A percentile compares a stretch with the other conserved stretches of the same genome.
These are phyloP conservation scores for Ganaspis sp. DNA, from an alignment of 1,140 invertebrate genomes.

Conservation along the genomic window DNA sequence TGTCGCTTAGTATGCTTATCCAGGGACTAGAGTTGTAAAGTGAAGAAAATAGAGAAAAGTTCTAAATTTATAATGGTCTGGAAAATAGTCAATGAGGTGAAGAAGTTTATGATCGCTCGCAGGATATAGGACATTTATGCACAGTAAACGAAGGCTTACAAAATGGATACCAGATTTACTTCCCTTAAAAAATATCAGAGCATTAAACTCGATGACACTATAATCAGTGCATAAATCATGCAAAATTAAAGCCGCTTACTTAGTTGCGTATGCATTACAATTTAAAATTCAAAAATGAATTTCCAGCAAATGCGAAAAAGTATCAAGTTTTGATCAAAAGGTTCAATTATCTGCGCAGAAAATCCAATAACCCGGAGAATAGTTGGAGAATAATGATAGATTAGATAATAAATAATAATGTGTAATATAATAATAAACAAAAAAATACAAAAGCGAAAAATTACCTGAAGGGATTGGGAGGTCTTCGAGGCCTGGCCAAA, in stretches of 20 bases:
- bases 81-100: slow-evolving; percentile 1
- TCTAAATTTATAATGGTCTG: slow-evolving; percentile 3
- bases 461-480: slow-evolving; percentile 74
- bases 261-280: no score
- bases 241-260: no score
- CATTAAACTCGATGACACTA: slow-evolving; percentile 18
- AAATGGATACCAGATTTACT: neutral
- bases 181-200: neutral
- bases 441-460: no score
- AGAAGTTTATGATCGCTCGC: neutral
- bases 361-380: no score
- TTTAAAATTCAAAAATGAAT: no score
- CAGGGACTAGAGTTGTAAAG: neutral
- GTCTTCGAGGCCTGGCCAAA: slow-evolving; percentile 76
- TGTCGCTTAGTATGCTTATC: neutral
- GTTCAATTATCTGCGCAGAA: no score
- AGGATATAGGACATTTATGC: neutral
- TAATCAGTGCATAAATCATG: no score
- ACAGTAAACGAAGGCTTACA: neutral
- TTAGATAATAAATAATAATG: no score
- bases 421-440: no score
- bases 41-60: neutral
- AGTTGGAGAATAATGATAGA: no score
- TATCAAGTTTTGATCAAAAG: no score
- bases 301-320: no score